Evolutionary conservation across 2,113 vertebrate genomes (phyloP).

Genomic region (Acinonyx jubatus): DNA sequence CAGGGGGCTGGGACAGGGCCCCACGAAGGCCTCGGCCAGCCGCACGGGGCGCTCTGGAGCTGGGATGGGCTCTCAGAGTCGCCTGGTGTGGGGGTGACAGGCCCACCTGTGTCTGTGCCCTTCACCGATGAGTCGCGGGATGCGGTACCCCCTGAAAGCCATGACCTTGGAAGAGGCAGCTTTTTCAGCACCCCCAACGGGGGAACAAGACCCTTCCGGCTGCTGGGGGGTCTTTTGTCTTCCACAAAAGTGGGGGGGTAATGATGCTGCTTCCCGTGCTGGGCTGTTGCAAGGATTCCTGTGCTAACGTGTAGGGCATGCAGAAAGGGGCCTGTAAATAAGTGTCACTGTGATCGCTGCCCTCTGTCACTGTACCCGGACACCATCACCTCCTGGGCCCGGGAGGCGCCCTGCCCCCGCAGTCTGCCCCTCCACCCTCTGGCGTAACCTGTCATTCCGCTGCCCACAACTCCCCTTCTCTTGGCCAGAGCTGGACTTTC

Average conservation of each 20-base stretch:
- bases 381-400: fast-evolving
- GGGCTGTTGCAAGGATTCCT: neutral
- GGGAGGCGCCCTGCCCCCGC: fast-evolving
- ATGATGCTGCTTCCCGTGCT: fast-evolving
- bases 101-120: neutral
- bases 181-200: too few relatives aligned
- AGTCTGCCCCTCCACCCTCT: neutral
- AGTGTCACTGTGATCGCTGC: neutral
- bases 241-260: neutral
- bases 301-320: neutral
- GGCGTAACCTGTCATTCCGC: neutral
- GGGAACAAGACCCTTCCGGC: neutral
- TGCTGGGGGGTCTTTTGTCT: neutral
- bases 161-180: too few relatives aligned
- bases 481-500: neutral
- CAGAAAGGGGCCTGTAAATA: neutral
- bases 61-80: neutral
- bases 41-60: fast-evolving
- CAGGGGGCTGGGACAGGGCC: neutral
- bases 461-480: neutral
- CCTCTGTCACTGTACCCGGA: fast-evolving
- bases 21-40: neutral
- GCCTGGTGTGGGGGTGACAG: fast-evolving
- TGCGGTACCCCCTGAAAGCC: neutral
- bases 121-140: neutral